Conservation (phyloP, 1,140 invertebrate species). For the Drosophila suzukii region DNA sequence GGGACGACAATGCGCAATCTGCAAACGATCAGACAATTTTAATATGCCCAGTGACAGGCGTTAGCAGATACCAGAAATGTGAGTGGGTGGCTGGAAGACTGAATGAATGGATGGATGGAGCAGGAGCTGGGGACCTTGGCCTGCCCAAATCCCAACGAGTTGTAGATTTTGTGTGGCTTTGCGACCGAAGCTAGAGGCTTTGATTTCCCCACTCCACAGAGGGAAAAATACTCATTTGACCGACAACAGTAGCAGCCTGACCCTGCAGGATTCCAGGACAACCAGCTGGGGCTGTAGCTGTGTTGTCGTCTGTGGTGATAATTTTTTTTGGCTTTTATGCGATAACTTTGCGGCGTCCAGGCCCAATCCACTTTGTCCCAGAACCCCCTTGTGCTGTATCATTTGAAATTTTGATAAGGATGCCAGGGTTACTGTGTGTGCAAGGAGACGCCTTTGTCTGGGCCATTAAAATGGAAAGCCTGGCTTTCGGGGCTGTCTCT, state of each 20-base stretch:
- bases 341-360: slow-evolving; percentile 71
- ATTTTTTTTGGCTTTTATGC: slow-evolving; percentile 83
- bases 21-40: slow-evolving; percentile 75
- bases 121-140: slow-evolving; percentile 1
- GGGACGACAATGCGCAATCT: slow-evolving; percentile 57
- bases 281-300: slow-evolving; percentile 37
- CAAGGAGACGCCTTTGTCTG: slow-evolving; percentile 45
- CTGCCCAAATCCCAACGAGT: slow-evolving; percentile 46
- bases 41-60: slow-evolving; percentile 73
- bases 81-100: not conserved
- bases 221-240: slow-evolving; percentile 52
- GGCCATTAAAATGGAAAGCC: slow-evolving; percentile 69
- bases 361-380: slow-evolving; percentile 27
- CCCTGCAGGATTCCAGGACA: slow-evolving; percentile 19
- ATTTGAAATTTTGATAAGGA: slow-evolving; percentile 75
- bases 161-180: slow-evolving; percentile 55
- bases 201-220: slow-evolving; percentile 12
- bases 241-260: slow-evolving; percentile 51
- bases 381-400: slow-evolving; percentile 40
- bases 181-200: slow-evolving; percentile 19
- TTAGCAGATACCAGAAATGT: slow-evolving; percentile 45
- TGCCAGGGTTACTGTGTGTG: slow-evolving; percentile 28
- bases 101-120: not conserved
- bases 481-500: slow-evolving; percentile 27
- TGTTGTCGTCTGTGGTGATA: slow-evolving; percentile 76